Conservation (phyloP, 2,113 vertebrate genomes). For the Dendropsophus ebraccatus region DNA sequence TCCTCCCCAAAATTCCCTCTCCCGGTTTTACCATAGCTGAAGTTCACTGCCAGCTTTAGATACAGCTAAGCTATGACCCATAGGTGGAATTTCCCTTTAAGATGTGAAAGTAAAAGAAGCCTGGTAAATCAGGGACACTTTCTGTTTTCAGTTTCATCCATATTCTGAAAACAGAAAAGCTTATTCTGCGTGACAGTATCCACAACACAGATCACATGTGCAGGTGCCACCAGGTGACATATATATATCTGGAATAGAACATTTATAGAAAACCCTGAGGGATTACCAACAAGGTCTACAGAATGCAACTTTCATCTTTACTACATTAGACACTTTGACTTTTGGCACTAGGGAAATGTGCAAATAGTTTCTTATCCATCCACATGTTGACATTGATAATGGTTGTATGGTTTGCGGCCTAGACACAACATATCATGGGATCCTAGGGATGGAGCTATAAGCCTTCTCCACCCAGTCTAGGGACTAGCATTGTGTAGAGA, state of each 20-base stretch:
- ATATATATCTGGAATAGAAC: not conserved
- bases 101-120: not conserved
- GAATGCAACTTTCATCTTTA: not conserved
- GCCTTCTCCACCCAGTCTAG: not conserved
- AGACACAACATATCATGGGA: not conserved
- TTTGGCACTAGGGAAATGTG: conserved; percentile 13
- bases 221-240: too few relatives aligned
- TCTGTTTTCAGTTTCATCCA: not conserved
- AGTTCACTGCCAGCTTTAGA: not conserved
- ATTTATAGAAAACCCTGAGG: conserved; percentile 1
- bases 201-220: not conserved
- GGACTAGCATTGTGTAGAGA: not conserved
- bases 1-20: too few relatives aligned
- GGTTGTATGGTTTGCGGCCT: not conserved
- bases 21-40: not conserved
- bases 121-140: not conserved
- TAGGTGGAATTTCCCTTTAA: not conserved
- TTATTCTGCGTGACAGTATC: not conserved
- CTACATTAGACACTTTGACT: conserved; percentile 4
- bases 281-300: not conserved
- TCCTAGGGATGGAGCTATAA: not conserved
- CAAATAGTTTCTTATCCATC: not conserved
- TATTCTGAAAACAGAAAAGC: not conserved
- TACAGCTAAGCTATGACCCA: not conserved
- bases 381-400: not conserved